phyloP scores from a whole-genome alignment of 2,888 invertebrate genomes.

The Phyllotreta cruciferae region DNA sequence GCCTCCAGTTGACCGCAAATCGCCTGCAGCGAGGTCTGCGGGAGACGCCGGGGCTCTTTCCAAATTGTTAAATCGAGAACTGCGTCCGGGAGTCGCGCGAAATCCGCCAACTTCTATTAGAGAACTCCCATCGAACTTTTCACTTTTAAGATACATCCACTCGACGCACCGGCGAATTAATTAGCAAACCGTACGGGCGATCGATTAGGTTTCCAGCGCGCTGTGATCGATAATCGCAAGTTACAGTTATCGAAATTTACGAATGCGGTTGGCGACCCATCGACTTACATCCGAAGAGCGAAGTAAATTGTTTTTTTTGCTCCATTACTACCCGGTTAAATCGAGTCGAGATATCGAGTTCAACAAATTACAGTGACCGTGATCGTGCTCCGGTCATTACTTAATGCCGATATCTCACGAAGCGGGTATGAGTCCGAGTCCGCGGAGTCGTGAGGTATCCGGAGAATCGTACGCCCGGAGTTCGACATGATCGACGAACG shows the following conservation, averaged over 20 bases:
- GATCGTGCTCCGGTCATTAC: conserved; percentile 58
- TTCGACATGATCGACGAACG: no score
- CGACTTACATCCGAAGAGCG: conserved; percentile 37
- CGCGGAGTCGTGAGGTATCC: conserved; percentile 49
- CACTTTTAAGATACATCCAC: no score
- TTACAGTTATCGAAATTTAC: no score
- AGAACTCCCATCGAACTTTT: conserved; percentile 10
- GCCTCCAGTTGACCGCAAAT: conserved; percentile 34
- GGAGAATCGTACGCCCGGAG: conserved; percentile 34
- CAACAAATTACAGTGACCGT: conserved; percentile 59
- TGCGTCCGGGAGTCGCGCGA: conserved; percentile 8
- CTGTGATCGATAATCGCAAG: no score
- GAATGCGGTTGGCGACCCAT: conserved; percentile 9
- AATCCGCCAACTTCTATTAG: conserved; percentile 22
- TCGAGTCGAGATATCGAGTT: conserved; percentile 55
- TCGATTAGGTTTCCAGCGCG: no score
- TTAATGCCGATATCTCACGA: conserved; percentile 59
- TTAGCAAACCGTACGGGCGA: no score
- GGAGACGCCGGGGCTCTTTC: conserved; percentile 27
- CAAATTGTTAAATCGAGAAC: conserved; percentile 30
- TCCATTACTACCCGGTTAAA: conserved; percentile 53
- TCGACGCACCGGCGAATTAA: no score
- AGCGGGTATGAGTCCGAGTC: conserved; percentile 43
- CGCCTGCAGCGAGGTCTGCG: conserved; percentile 31
- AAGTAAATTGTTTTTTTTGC: conserved; percentile 52